Percentiles rank a stretch among this genome's conserved stretches.
Evolutionary conservation across 1,140 invertebrate genomes (phyloP).

Genomic region (Penaeus indicus): DNA sequence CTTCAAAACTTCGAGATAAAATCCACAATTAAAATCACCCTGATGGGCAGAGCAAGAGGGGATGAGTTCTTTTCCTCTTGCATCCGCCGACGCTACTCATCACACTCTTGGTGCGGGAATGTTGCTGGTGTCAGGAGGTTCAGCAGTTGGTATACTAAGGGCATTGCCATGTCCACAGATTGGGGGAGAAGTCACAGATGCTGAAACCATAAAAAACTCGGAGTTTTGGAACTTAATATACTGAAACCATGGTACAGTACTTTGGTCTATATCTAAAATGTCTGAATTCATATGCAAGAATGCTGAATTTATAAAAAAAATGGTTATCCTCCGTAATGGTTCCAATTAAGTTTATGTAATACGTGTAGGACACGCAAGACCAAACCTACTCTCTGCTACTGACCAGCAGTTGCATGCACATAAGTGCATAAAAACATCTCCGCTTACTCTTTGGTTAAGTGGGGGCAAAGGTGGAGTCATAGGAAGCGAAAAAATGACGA

Average conservation of each 20-base stretch:
- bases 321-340: too few relatives aligned
- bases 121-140: conserved; percentile 89
- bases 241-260: neutral
- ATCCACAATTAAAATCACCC: neutral
- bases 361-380: too few relatives aligned
- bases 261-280: too few relatives aligned
- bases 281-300: too few relatives aligned
- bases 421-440: conserved; percentile 94
- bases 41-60: conserved; percentile 67
- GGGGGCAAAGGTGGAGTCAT: conserved; percentile 96
- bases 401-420: conserved; percentile 87
- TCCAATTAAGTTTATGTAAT: too few relatives aligned
- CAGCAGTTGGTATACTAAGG: conserved; percentile 86
- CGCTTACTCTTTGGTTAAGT: conserved; percentile 92
- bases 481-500: conserved; percentile 94
- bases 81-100: conserved; percentile 76
- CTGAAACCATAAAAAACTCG: conserved; percentile 70
- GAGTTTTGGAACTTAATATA: neutral
- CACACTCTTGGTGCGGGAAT: conserved; percentile 76
- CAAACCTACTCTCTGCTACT: conserved; percentile 85
- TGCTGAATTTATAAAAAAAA: too few relatives aligned
- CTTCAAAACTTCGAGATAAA: too few relatives aligned
- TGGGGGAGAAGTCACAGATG: conserved; percentile 85
- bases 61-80: conserved; percentile 77
- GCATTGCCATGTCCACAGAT: conserved; percentile 85